Conservation (phyloP, 2,113 vertebrate species). For the Hyperopisus bebe region DNA sequence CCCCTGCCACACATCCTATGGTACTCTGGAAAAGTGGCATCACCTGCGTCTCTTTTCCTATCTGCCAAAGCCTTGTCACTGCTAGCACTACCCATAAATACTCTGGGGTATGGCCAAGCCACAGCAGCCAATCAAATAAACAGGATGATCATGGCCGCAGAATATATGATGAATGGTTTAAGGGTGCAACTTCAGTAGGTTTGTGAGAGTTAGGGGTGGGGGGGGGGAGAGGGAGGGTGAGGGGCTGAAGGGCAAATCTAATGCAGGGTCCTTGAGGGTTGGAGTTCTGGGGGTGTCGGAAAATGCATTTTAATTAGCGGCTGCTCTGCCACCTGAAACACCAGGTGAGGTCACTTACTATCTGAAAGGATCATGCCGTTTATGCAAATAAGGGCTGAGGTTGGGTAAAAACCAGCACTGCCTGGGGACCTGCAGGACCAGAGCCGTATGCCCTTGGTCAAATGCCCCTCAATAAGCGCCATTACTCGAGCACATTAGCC, state of each 20-base stretch:
- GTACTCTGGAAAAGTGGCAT: not conserved
- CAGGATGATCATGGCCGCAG: not conserved
- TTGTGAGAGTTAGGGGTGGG: not conserved
- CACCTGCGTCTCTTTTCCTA: not conserved
- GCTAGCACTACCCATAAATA: not conserved
- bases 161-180: not conserved
- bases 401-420: not conserved
- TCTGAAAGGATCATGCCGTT: not conserved
- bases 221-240: not conserved
- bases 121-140: constrained; percentile 1
- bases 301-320: not conserved
- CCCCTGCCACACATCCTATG: not conserved
- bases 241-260: not conserved
- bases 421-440: not conserved
- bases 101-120: not conserved
- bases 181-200: not conserved
- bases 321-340: not conserved
- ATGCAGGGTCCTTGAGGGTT: not conserved
- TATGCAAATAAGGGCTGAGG: not conserved
- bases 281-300: not conserved
- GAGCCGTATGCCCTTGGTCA: not conserved
- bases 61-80: not conserved
- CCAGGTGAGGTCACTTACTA: not conserved
- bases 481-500: not conserved
- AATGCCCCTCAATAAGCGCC: not conserved